Conservation (phyloP, 1,140 invertebrate species). For the Drosophila burlai region DNA sequence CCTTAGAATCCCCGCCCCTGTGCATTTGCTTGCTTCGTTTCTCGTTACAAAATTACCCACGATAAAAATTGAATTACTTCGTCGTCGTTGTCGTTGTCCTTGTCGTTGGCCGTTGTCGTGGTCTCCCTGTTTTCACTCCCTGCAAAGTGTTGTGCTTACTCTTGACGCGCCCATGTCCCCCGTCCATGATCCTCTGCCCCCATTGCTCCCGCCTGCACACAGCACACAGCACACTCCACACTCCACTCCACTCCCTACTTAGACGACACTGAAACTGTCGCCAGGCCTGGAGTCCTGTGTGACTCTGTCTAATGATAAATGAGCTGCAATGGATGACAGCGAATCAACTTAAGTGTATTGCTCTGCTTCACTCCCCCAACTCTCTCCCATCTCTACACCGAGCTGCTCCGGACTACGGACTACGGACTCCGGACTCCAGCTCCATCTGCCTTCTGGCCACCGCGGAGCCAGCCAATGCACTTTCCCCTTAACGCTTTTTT, state of each 20-base stretch:
- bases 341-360: conserved; percentile 85
- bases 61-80: conserved; percentile 85
- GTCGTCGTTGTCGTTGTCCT: conserved; percentile 52
- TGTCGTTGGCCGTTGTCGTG: conserved; percentile 8
- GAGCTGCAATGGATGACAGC: conserved; percentile 85
- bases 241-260: conserved; percentile 41
- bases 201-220: background rate
- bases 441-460: conserved; percentile 7
- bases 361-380: conserved; percentile 73
- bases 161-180: conserved; percentile 68
- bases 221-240: background rate
- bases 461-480: conserved; percentile 65
- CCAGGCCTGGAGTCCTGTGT: conserved; percentile 63
- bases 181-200: conserved; percentile 19
- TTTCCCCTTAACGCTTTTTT: conserved; percentile 68
- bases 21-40: conserved; percentile 75
- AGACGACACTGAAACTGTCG: conserved; percentile 77
- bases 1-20: conserved; percentile 30
- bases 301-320: conserved; percentile 84
- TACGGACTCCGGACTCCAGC: background rate
- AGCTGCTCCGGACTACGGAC: background rate
- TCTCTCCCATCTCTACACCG: background rate
- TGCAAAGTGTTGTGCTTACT: conserved; percentile 76
- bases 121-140: conserved; percentile 39
- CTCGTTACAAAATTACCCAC: conserved; percentile 84